Base-by-base conservation (phyloP, 2,888 invertebrate species). In the Bhutanitis thaidina region DNA sequence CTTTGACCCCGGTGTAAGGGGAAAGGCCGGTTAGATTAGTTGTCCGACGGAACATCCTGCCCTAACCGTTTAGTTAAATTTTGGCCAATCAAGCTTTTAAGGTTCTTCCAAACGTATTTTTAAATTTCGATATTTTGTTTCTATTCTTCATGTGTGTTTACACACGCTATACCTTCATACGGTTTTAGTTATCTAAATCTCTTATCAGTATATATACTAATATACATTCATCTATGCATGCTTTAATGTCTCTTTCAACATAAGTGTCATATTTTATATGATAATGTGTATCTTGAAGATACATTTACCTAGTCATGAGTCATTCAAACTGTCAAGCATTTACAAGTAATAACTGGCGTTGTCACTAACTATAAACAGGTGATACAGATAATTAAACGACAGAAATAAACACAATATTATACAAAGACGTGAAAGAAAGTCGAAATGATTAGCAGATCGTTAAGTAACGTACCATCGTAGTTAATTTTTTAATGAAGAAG, bases 191-290 rank as follows among this genome's bases (percentile, higher is more conserved):
- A 5, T 20, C 20, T 20, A 20, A 3, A 20, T 20, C n/a, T 30
- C 30, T 30, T 30, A 35, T 35, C 34, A 35, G 32, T 20, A 9
- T 13, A 14, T 25, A 8, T 12, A 9, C 3, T 34, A 1, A 15
- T 43, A 32, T 9, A 15, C 2, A 30, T 32, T 32, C 29, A 39
- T 39, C 34, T 25, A 34, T 35, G 36, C 10, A n/a, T 3, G 3
- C 14, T 27, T 14, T 16, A 20, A 29, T 30, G 30, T n/a, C 25
- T 37, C 40, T 41, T 45, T 51, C 40, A 41, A 34, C 15, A 37
- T 25, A n/a, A 43, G 13, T 47, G 43, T 37, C 47, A 52, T 47
- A 52, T 52, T 52, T 52, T 34, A 38, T 16, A 43, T 47, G 52
- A 47, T 47, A 47, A 46, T 38, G 30, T 46, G 20, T 34, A 27